Conservation (phyloP, 2,113 vertebrate genomes). For the Elgaria multicarinata region DNA sequence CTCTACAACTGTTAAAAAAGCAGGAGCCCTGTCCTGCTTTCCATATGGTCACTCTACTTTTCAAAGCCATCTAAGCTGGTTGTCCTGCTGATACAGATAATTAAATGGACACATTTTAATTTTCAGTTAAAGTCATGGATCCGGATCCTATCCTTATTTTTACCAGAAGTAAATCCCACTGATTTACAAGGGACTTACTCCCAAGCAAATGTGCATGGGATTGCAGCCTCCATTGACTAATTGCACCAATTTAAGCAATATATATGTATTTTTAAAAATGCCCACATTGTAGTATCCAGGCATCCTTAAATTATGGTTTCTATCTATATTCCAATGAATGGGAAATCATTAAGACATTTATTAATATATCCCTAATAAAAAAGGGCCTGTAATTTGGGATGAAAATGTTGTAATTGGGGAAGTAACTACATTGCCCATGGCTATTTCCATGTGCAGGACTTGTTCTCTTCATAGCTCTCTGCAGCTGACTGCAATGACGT, state of each 20-base stretch:
- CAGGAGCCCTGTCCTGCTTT: too few species aligned
- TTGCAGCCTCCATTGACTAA: neutral
- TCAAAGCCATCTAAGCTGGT: too few species aligned
- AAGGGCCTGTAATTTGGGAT: slow-evolving; percentile 31
- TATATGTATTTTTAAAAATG: slow-evolving; percentile 2
- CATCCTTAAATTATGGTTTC: slow-evolving; percentile 21
- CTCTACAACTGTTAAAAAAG: too few species aligned
- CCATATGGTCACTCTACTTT: too few species aligned
- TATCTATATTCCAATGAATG: slow-evolving; percentile 23
- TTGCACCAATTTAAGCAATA: neutral
- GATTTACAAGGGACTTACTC: neutral
- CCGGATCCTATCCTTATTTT: neutral
- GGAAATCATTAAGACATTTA: neutral
- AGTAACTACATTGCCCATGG: neutral
- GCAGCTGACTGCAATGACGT: slow-evolving; percentile 59
- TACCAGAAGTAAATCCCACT: neutral
- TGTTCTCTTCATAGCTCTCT: slow-evolving; percentile 50
- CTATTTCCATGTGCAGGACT: slow-evolving; percentile 43
- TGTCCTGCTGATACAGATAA: too few species aligned
- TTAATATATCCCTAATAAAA: slow-evolving; percentile 33
- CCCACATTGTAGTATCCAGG: neutral
- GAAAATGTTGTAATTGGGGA: slow-evolving; percentile 18
- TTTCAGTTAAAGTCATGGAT: neutral
- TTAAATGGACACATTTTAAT: neutral
- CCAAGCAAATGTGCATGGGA: neutral